These are phyloP conservation scores for Polyploca ridens DNA, from an alignment of 2,888 invertebrate species.

Conservation along the genomic window DNA sequence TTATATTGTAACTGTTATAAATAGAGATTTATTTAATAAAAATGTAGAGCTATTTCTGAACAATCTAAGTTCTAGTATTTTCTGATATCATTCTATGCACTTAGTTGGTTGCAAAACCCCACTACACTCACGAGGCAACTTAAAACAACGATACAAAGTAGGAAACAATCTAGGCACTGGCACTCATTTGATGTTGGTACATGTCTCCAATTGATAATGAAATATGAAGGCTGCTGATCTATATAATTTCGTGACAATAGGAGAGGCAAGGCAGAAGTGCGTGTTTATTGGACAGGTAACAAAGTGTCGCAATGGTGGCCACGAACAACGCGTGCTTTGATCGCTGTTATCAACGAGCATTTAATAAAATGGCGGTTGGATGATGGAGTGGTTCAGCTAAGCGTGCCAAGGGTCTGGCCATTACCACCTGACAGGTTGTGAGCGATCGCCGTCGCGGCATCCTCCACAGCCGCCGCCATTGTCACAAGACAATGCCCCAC, in stretches of 20 bases:
- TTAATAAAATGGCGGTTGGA: conserved; percentile 69
- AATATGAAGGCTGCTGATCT: conserved; percentile 20
- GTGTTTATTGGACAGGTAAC: conserved; percentile 58
- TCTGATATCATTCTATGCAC: too few relatives aligned
- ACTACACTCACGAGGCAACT: too few relatives aligned
- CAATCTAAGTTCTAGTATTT: too few relatives aligned
- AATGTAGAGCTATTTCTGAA: too few relatives aligned
- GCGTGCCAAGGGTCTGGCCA: conserved; percentile 61
- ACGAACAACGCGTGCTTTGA: conserved; percentile 34
- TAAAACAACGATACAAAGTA: too few relatives aligned
- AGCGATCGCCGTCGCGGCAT: conserved; percentile 68
- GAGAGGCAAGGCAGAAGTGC: conserved; percentile 46
- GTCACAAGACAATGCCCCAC: conserved; percentile 76
- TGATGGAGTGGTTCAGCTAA: conserved; percentile 71
- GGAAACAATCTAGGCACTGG: not conserved
- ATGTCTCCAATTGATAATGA: not conserved
- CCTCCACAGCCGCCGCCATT: conserved; percentile 65
- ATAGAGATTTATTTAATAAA: too few relatives aligned
- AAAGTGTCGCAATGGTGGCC: conserved; percentile 67
- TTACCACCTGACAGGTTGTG: conserved; percentile 78
- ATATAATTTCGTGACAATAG: conserved; percentile 45
- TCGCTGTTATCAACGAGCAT: conserved; percentile 60
- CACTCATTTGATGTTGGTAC: not conserved
- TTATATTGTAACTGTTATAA: too few relatives aligned
- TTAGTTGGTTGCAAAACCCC: too few relatives aligned